Percentiles rank a stretch among this genome's conserved stretches.
Conservation (phyloP, 2,113 vertebrate species). For the Ailuropoda melanoleuca region DNA sequence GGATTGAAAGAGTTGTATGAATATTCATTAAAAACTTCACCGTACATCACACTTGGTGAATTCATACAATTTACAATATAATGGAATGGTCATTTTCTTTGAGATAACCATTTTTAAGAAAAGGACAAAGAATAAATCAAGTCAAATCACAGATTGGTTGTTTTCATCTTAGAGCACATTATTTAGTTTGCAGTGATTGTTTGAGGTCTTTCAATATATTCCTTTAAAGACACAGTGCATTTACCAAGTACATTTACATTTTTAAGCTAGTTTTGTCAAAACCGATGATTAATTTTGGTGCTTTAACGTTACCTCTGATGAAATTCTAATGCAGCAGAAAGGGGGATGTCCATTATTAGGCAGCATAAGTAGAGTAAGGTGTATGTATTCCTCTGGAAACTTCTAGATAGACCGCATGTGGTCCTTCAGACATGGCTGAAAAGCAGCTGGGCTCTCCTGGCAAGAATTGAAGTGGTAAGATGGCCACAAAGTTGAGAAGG, state of each 20-base stretch:
- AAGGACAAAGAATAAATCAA: constrained; percentile 79
- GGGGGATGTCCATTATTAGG: neutral
- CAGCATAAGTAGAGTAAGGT: neutral
- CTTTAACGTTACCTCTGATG: constrained; percentile 37
- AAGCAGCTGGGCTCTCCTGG: neutral
- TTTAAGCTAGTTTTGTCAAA: constrained; percentile 28
- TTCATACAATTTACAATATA: constrained; percentile 81
- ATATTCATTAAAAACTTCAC: constrained; percentile 85
- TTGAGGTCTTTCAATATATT: constrained; percentile 72
- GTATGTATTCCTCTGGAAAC: neutral
- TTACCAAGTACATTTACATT: constrained; percentile 59
- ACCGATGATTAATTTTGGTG: constrained; percentile 68
- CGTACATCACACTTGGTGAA: constrained; percentile 79
- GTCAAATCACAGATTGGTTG: constrained; percentile 71
- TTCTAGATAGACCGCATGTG: neutral
- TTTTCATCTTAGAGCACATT: constrained; percentile 79
- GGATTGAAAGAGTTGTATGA: constrained; percentile 82
- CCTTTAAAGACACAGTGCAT: constrained; percentile 69
- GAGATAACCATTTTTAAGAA: constrained; percentile 65
- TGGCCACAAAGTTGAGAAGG: constrained; percentile 60
- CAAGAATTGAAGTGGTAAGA: neutral
- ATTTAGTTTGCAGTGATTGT: constrained; percentile 67
- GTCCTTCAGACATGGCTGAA: neutral
- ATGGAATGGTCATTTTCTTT: constrained; percentile 80
- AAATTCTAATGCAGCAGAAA: constrained; percentile 50